These are phyloP conservation scores for Drosophila parvula DNA, from an alignment of 1,140 invertebrate species.

Conservation along the genomic window DNA sequence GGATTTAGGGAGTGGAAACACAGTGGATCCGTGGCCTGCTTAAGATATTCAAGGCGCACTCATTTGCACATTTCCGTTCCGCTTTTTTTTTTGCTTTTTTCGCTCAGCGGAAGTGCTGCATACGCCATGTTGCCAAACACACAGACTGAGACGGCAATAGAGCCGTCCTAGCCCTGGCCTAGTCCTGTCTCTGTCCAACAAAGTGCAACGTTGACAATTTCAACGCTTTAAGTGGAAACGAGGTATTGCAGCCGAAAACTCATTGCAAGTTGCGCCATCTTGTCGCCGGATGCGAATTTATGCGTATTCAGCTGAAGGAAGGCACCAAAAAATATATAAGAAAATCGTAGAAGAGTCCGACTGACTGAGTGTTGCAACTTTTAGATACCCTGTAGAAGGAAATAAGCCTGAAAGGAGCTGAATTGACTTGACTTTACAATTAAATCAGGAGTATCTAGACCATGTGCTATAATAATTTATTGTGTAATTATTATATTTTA, in stretches of 20 bases:
- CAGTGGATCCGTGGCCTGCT: constrained; percentile 46
- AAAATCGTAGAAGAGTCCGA: not conserved
- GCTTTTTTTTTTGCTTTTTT: constrained; percentile 54
- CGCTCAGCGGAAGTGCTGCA: constrained; percentile 52
- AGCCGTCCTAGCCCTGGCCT: not conserved
- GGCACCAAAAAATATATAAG: constrained; percentile 13
- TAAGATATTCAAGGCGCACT: constrained; percentile 73
- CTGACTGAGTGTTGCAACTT: not conserved
- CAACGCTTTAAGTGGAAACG: constrained; percentile 48
- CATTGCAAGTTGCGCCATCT: constrained; percentile 61
- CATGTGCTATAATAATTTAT: not conserved
- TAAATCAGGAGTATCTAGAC: too few species aligned
- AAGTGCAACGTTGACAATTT: constrained; percentile 72
- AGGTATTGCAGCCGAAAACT: constrained; percentile 45
- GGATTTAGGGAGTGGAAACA: not conserved
- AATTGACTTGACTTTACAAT: too few species aligned
- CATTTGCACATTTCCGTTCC: constrained; percentile 77
- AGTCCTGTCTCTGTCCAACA: constrained; percentile 13
- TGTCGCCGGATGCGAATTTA: constrained; percentile 80
- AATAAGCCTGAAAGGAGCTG: not conserved
- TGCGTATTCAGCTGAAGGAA: constrained; percentile 71
- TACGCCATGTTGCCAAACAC: constrained; percentile 53
- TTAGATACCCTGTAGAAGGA: not conserved
- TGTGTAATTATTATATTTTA: not conserved
- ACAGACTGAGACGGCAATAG: constrained; percentile 22